A percentile compares a stretch with the other conserved stretches of the same genome.
Evolutionary conservation across 2,888 invertebrate genomes (phyloP).

Genomic region (Andrena bicolor): DNA sequence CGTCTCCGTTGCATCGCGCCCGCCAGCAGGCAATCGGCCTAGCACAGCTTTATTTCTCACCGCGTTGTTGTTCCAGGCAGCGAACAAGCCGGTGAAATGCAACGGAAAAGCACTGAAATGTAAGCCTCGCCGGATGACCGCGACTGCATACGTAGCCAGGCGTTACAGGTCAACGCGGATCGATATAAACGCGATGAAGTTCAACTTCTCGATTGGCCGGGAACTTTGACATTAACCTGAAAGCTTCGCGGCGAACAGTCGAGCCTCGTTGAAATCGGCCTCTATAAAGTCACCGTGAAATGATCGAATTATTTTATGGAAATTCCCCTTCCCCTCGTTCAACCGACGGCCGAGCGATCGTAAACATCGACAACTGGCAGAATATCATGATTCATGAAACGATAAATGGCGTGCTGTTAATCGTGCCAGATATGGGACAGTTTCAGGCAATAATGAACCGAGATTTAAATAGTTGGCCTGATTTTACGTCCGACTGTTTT

Average conservation of each 20-base stretch:
- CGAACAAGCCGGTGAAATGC: constrained; percentile 31
- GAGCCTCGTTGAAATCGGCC: constrained; percentile 8
- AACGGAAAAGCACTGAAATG: constrained; percentile 21
- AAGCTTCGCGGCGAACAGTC: constrained; percentile 42
- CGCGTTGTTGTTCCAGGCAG: background rate
- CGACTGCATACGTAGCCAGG: background rate
- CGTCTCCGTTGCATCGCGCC: constrained; percentile 12
- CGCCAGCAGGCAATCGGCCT: background rate
- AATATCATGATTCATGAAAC: constrained; percentile 14
- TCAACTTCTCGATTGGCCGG: constrained; percentile 48
- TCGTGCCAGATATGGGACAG: constrained; percentile 2
- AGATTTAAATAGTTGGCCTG: background rate
- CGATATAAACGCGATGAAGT: constrained; percentile 36
- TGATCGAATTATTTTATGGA: constrained; percentile 42
- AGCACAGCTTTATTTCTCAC: constrained; percentile 35
- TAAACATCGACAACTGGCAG: constrained; percentile 8
- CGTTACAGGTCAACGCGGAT: constrained; percentile 24
- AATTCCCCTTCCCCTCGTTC: background rate
- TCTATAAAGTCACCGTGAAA: constrained; percentile 18
- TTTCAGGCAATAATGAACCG: background rate
- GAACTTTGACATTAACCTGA: constrained; percentile 64
- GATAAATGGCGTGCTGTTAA: constrained; percentile 27
- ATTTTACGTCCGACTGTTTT: background rate
- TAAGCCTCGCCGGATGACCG: constrained; percentile 10
- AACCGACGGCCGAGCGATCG: background rate